These are phyloP conservation scores for Ranitomeya variabilis DNA, from an alignment of 2,113 vertebrate genomes.

Conservation along the genomic window DNA sequence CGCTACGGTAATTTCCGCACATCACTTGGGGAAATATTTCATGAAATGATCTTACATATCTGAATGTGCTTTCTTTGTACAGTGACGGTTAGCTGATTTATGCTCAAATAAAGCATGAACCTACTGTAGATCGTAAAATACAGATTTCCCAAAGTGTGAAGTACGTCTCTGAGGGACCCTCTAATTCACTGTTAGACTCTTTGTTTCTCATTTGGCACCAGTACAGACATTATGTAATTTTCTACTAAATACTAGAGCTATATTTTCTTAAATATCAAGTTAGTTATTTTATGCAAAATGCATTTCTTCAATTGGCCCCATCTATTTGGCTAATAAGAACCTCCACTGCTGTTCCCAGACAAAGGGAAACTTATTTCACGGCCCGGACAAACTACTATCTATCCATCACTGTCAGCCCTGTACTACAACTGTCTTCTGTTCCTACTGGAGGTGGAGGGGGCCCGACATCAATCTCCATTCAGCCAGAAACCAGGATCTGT, in stretches of 20 bases:
- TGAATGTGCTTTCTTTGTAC: not conserved
- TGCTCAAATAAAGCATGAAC: constrained; percentile 21
- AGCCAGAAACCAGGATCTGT: not conserved
- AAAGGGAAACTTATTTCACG: constrained; percentile 2
- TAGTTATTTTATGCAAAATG: constrained; percentile 55
- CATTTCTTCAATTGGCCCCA: constrained; percentile 24
- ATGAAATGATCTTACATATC: not conserved
- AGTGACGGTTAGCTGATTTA: not conserved
- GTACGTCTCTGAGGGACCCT: not conserved
- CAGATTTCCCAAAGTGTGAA: constrained; percentile 6
- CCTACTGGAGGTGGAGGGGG: not conserved
- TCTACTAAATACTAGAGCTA: constrained; percentile 42
- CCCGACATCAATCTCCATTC: not conserved
- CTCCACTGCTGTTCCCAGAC: constrained; percentile 36
- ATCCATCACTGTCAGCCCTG: not conserved
- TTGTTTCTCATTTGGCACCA: constrained; percentile 41
- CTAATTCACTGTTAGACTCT: constrained; percentile 26
- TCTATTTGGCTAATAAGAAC: constrained; percentile 50
- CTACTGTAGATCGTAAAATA: constrained; percentile 15
- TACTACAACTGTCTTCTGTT: not conserved
- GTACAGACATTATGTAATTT: constrained; percentile 32
- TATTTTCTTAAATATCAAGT: constrained; percentile 53
- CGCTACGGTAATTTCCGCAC: not conserved
- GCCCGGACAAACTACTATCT: not conserved
- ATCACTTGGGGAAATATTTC: not conserved